Evolutionary conservation across 1,140 invertebrate species (phyloP).

Genomic region (Zaprionus taronus): DNA sequence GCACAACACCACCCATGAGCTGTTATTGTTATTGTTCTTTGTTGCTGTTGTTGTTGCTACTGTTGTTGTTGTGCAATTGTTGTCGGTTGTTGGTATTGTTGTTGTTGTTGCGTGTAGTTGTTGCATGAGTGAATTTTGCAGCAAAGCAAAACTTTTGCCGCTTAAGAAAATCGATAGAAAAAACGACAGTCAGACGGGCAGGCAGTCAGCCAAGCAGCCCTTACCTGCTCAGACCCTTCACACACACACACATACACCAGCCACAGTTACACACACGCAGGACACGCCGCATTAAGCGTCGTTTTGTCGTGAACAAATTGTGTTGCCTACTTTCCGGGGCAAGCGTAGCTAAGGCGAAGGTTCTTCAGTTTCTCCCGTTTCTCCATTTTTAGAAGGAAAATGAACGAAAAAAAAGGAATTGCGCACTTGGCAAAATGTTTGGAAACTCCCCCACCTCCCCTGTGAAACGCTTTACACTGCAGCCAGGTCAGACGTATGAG

Average conservation of each 20-base stretch:
- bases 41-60: conserved; percentile 9
- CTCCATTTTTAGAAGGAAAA: conserved; percentile 14
- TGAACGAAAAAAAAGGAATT: conserved; percentile 37
- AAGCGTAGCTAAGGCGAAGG: conserved; percentile 36
- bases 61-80: conserved; percentile 66
- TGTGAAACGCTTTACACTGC: conserved; percentile 26
- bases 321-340: conserved; percentile 57
- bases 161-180: conserved; percentile 76
- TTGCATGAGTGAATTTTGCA: conserved; percentile 69
- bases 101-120: conserved; percentile 47
- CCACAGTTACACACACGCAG: conserved; percentile 23
- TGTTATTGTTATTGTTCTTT: conserved; percentile 47
- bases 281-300: conserved; percentile 75
- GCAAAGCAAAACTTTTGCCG: conserved; percentile 56
- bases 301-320: conserved; percentile 75
- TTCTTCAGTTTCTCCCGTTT: conserved; percentile 18
- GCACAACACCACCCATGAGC: conserved; percentile 22
- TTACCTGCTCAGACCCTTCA: background rate
- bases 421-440: conserved; percentile 54
- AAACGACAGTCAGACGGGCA: conserved; percentile 18
- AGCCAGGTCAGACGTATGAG: conserved; percentile 26
- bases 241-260: background rate
- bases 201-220: conserved; percentile 4
- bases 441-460: conserved; percentile 5
- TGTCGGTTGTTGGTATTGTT: conserved; percentile 39